Percentiles rank a stretch among this genome's conserved stretches.
Evolutionary conservation across 2,797 vertebrate genomes (phyloP).

Genomic region (Clamator glandarius): DNA sequence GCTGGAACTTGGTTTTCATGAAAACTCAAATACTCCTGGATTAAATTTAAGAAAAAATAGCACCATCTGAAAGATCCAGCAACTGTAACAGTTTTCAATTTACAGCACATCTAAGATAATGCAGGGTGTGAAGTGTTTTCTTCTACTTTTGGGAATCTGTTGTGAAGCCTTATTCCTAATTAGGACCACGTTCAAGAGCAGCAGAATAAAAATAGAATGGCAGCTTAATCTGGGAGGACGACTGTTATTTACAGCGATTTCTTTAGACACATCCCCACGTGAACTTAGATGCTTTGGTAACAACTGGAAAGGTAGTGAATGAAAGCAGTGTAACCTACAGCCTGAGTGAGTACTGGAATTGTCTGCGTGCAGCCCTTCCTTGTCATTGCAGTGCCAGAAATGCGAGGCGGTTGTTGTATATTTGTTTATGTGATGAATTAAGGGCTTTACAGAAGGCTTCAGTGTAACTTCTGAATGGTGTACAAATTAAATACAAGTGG

Average conservation of each 20-base stretch:
- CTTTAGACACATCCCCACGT: background rate
- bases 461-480: background rate
- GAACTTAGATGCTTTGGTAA: background rate
- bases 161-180: constrained; percentile 30
- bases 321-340: background rate
- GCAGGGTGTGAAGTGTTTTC: background rate
- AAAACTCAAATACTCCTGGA: background rate
- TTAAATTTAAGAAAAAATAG: background rate
- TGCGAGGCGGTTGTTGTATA: background rate
- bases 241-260: constrained; percentile 22
- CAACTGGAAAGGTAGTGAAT: background rate
- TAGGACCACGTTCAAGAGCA: background rate
- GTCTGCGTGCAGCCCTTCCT: background rate
- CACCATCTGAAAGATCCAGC: background rate
- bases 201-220: constrained; percentile 46
- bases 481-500: background rate
- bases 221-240: background rate
- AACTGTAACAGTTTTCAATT: background rate
- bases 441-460: background rate
- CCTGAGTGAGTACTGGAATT: background rate
- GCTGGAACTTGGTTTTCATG: background rate
- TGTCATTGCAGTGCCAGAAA: background rate
- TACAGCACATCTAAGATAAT: background rate
- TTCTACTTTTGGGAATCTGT: background rate
- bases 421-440: background rate